Base-by-base conservation (phyloP, 2,797 vertebrate genomes). In the Nannoperca australis region DNA sequence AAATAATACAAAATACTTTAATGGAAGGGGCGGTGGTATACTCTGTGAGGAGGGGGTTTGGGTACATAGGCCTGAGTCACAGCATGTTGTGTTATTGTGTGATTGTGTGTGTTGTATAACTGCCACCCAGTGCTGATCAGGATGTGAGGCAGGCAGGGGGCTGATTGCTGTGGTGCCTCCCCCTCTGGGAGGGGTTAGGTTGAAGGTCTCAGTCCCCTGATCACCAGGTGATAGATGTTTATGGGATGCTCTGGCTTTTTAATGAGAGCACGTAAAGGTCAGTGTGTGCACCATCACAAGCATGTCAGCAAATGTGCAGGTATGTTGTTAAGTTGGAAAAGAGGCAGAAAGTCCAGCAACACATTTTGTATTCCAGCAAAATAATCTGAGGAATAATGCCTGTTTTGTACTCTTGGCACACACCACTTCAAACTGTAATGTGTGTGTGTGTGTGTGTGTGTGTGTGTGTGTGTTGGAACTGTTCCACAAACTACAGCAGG, bases 181-280 rank as follows among this genome's bases (percentile, higher is more conserved):
- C 62, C 61, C 54, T 70, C 4, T 30, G 65, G 67, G 84, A 82
- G 72, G 51, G 76, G 61, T 66, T 40, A 87, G 75, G 87, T 82
- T 79, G 82, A 73, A 89, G 85, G 83, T 84, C 79, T 87, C 12
- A 36, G 76, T 67, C 75, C 70, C 51, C 65, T 81, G 82, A 86
- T 87, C 85, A 68, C 74, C 10, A 34, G 84, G 85, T 73, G 81
- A 83, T 79, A 72, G 66, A 85, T 76, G 70, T 79, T 56, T 76
- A 69, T 58, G 70, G 73, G 44, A 80, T 82, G 78, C 86, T 84
- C 62, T 44, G 42, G 54, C 58, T 51, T 64, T 83, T 82, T 89
- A 85, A 88, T 90, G 89, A 87, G 77, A 63, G 60, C 61, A 62
- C 22, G 22, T 68, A 82, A 90, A 89, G 86, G 87, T 90, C 84